Percentiles rank a stretch among this genome's conserved stretches.
phyloP scores from a whole-genome alignment of 2,888 invertebrate species.

The Dryadula phaetusa region DNA sequence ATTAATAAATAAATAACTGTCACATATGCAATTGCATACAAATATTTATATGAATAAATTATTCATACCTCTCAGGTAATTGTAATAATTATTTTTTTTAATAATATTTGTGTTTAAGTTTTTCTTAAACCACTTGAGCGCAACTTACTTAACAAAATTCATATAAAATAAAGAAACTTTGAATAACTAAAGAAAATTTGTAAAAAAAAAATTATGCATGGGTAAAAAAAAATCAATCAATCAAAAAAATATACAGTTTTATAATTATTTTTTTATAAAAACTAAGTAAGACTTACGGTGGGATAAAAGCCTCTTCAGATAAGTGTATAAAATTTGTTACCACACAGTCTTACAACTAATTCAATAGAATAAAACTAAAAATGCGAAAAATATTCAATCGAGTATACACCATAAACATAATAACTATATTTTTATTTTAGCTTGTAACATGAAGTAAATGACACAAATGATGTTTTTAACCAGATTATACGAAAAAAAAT shows the following conservation, averaged over 20 bases:
- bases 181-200: neutral
- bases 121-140: neutral
- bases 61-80: neutral
- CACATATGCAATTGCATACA: no score
- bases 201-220: neutral
- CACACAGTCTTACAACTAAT: slow-evolving; percentile 15
- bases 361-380: neutral
- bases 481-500: slow-evolving; percentile 9
- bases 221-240: no score
- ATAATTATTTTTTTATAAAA: neutral
- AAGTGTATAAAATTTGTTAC: slow-evolving; percentile 3
- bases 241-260: no score
- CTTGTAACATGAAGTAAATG: slow-evolving; percentile 11
- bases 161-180: no score
- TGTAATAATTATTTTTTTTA: neutral
- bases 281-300: slow-evolving; percentile 30
- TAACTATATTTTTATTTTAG: slow-evolving; percentile 15
- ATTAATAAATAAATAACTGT: no score
- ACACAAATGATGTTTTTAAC: slow-evolving; percentile 7
- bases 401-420: neutral
- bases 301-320: slow-evolving; percentile 33
- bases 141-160: neutral
- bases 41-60: neutral
- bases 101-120: neutral
- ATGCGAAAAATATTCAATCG: neutral